Conservation (phyloP, 2,797 vertebrate species). For the Thunnus albacares region DNA sequence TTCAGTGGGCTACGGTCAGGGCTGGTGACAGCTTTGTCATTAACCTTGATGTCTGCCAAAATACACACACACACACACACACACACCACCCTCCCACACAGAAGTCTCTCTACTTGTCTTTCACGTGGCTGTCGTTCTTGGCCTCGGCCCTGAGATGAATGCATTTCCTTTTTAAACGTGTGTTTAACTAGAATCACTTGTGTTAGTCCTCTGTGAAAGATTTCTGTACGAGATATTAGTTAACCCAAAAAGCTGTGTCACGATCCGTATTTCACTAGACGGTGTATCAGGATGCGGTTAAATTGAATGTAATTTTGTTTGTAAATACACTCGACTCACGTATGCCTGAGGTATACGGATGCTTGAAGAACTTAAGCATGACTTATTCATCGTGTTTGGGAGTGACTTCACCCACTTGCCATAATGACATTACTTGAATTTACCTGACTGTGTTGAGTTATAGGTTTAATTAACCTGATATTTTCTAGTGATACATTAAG, state of each 20-base stretch:
- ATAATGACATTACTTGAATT: slow-evolving; percentile 19
- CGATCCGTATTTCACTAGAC: neutral
- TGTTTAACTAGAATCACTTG: neutral
- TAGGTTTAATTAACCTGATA: slow-evolving; percentile 33
- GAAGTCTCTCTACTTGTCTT: slow-evolving; percentile 2
- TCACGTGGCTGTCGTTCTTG: slow-evolving; percentile 21
- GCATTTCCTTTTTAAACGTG: slow-evolving; percentile 31
- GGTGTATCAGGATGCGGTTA: neutral
- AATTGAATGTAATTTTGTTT: slow-evolving; percentile 5
- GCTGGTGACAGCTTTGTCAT: slow-evolving; percentile 67
- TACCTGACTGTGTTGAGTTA: slow-evolving; percentile 39
- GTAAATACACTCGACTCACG: neutral
- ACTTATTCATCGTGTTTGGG: slow-evolving; percentile 29
- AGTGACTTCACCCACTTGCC: slow-evolving; percentile 17
- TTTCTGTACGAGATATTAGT: neutral
- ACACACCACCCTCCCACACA: no score
- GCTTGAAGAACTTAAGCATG: neutral
- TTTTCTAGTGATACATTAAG: slow-evolving; percentile 29
- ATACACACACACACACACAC: slow-evolving; percentile 19
- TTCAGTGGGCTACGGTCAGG: slow-evolving; percentile 39
- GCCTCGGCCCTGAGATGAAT: slow-evolving; percentile 46
- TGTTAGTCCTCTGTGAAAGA: neutral
- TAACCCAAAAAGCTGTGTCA: neutral
- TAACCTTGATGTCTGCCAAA: slow-evolving; percentile 79
- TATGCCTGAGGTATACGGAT: neutral